Evolutionary conservation across 2,797 vertebrate species (phyloP).

Genomic region (Sylvia borin): DNA sequence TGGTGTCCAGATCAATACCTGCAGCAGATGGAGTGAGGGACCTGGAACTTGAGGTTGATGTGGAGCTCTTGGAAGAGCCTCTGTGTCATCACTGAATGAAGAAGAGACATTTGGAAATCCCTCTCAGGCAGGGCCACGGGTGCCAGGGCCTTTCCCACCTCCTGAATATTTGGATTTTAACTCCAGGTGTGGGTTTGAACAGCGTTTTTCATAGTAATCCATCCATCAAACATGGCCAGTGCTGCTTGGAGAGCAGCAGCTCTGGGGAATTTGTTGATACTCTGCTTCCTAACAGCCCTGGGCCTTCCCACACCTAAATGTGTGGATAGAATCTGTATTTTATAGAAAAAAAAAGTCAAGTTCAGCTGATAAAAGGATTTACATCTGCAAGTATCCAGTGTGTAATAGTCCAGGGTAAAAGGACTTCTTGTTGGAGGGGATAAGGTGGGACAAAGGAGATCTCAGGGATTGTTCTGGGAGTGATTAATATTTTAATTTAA

Average conservation of each 20-base stretch:
- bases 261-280: accelerated
- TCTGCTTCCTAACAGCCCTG: neutral
- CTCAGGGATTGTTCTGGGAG: neutral
- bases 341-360: neutral
- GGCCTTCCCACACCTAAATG: neutral
- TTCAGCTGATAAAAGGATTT: neutral
- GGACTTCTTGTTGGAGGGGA: neutral
- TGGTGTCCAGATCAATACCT: neutral
- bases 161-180: neutral
- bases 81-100: accelerated
- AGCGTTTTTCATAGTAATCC: accelerated
- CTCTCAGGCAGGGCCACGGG: accelerated
- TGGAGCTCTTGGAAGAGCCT: neutral
- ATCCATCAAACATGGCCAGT: accelerated
- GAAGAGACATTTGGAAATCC: neutral
- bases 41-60: accelerated
- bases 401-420: too few relatives aligned
- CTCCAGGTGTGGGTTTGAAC: neutral
- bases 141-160: neutral
- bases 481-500: neutral
- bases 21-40: neutral
- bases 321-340: accelerated
- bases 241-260: neutral
- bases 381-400: neutral
- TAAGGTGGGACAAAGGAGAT: neutral